These are phyloP conservation scores for Ciconia stormi DNA, from an alignment of 2,113 vertebrate species.

Conservation along the genomic window DNA sequence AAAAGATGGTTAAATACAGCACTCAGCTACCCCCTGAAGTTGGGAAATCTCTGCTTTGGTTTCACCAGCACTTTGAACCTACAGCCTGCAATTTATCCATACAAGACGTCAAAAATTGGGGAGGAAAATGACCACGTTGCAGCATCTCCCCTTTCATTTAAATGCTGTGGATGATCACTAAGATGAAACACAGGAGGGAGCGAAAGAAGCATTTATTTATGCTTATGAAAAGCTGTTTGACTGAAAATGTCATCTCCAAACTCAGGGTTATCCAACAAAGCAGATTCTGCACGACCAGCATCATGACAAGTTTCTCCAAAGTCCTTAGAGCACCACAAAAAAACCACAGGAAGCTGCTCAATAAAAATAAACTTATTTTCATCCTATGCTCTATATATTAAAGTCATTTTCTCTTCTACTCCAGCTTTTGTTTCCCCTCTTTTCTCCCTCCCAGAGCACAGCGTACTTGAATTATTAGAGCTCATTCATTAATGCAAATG, in stretches of 20 bases:
- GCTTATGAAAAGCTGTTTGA: neutral
- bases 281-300: neutral
- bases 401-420: neutral
- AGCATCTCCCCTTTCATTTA: neutral
- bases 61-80: neutral
- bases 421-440: neutral
- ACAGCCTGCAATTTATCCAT: neutral
- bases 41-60: neutral
- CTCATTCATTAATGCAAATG: neutral
- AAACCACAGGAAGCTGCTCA: neutral
- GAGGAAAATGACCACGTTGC: neutral
- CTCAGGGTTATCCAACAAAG: neutral
- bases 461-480: neutral
- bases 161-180: fast-evolving
- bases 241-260: neutral
- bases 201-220: neutral
- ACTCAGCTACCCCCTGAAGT: neutral
- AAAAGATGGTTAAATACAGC: neutral
- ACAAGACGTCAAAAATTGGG: neutral
- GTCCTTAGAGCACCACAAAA: neutral
- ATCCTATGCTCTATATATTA: neutral
- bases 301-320: neutral
- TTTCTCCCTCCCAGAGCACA: neutral
- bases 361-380: constrained; percentile 6
- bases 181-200: neutral